A percentile compares a stretch with the other conserved stretches of the same genome.
Evolutionary conservation across 2,797 vertebrate genomes (phyloP).

Genomic region (Podarcis lilfordi): DNA sequence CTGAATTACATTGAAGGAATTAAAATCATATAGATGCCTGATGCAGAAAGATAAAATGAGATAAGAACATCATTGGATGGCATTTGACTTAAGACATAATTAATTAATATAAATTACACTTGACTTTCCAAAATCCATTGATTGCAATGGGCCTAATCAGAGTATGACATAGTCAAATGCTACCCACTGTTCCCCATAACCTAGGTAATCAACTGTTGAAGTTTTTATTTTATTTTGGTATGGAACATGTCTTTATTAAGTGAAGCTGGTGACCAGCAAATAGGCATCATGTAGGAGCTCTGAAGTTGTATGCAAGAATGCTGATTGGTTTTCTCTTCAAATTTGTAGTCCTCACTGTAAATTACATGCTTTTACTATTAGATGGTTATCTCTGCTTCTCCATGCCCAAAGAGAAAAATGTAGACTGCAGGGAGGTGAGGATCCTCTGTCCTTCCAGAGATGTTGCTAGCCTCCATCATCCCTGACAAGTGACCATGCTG

Average conservation of each 20-base stretch:
- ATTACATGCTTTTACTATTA: not conserved
- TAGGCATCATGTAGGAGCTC: not conserved
- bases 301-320: not conserved
- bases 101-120: too few relatives aligned
- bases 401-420: not conserved
- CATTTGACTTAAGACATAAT: too few relatives aligned
- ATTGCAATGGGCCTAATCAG: too few relatives aligned
- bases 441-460: too few relatives aligned
- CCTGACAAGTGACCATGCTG: too few relatives aligned
- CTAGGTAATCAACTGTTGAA: slow-evolving; percentile 14
- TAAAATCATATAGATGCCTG: not conserved
- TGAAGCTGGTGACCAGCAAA: not conserved
- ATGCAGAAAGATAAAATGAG: not conserved
- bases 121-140: too few relatives aligned
- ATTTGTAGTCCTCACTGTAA: not conserved
- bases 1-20: slow-evolving; percentile 7
- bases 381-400: not conserved
- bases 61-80: slow-evolving; percentile 21
- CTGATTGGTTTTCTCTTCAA: not conserved
- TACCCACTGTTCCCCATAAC: slow-evolving; percentile 2
- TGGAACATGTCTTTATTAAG: not conserved
- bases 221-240: not conserved
- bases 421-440: not conserved
- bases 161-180: too few relatives aligned
- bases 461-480: too few relatives aligned